These are phyloP conservation scores for Hemibates koningsi DNA, from an alignment of 2,113 vertebrate genomes.

Conservation along the genomic window DNA sequence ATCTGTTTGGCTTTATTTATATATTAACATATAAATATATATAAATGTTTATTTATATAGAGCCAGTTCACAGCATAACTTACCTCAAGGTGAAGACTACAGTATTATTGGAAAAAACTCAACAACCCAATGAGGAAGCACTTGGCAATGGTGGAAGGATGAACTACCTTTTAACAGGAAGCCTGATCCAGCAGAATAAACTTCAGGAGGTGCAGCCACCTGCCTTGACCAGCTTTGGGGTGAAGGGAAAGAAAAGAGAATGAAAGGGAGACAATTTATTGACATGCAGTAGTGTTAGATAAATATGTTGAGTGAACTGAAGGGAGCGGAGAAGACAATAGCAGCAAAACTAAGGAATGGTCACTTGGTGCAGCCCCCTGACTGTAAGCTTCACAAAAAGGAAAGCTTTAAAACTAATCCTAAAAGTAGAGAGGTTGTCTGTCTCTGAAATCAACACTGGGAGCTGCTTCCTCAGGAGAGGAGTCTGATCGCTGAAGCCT, in stretches of 20 bases:
- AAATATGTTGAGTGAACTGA: neutral
- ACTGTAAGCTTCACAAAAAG: neutral
- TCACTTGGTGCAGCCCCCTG: neutral
- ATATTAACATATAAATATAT: neutral
- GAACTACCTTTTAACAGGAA: neutral
- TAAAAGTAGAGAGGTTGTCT: neutral
- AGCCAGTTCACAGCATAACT: neutral
- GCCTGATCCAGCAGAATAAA: neutral
- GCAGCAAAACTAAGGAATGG: neutral
- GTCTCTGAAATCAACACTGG: neutral
- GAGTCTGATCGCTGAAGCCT: neutral
- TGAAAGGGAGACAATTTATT: neutral
- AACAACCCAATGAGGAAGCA: neutral
- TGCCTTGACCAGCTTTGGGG: neutral
- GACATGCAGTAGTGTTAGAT: neutral
- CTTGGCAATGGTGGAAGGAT: neutral
- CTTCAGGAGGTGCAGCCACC: neutral
- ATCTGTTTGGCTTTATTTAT: neutral
- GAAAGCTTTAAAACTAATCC: neutral
- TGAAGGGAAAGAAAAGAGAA: neutral
- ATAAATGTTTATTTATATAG: neutral
- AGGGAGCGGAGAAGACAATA: rapidly evolving
- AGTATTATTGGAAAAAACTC: neutral
- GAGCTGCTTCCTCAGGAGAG: neutral
- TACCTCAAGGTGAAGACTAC: neutral